A percentile compares a stretch with the other conserved stretches of the same genome.
phyloP scores from a whole-genome alignment of 1,140 invertebrate species.

The Drosophila ficusphila region DNA sequence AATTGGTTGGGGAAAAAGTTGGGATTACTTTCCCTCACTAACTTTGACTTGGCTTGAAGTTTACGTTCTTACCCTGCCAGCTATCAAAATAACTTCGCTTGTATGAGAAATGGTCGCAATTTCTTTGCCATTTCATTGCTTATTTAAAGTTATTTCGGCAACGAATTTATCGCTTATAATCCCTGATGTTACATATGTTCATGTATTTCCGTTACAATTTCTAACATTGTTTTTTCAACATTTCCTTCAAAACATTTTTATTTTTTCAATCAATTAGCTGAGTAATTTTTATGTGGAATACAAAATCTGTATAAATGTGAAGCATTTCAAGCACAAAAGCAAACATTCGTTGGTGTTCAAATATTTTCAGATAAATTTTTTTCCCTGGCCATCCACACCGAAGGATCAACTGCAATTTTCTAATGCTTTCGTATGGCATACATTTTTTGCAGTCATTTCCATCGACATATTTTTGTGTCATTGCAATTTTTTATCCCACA shows the following conservation, averaged over 20 bases:
- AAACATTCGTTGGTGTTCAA: slow-evolving; percentile 7
- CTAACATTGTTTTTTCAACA: neutral
- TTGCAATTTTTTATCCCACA: slow-evolving; percentile 25
- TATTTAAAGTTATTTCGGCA: neutral
- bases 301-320: slow-evolving; percentile 62
- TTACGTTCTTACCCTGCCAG: neutral
- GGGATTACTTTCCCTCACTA: slow-evolving; percentile 15
- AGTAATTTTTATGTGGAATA: slow-evolving; percentile 38
- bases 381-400: neutral
- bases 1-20: slow-evolving; percentile 35
- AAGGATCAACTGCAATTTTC: slow-evolving; percentile 52
- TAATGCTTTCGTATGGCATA: slow-evolving; percentile 45
- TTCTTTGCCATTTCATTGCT: neutral
- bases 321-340: slow-evolving; percentile 26
- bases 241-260: neutral
- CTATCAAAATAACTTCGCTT: slow-evolving; percentile 18
- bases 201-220: neutral
- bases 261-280: slow-evolving; percentile 23
- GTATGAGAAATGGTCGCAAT: neutral
- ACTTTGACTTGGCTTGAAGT: slow-evolving; percentile 17
- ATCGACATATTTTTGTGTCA: slow-evolving; percentile 44
- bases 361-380: slow-evolving; percentile 15
- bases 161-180: neutral
- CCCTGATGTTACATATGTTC: neutral
- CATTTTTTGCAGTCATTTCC: slow-evolving; percentile 20